Conservation (phyloP, 2,797 vertebrate species). For the Danionella dracula region DNA sequence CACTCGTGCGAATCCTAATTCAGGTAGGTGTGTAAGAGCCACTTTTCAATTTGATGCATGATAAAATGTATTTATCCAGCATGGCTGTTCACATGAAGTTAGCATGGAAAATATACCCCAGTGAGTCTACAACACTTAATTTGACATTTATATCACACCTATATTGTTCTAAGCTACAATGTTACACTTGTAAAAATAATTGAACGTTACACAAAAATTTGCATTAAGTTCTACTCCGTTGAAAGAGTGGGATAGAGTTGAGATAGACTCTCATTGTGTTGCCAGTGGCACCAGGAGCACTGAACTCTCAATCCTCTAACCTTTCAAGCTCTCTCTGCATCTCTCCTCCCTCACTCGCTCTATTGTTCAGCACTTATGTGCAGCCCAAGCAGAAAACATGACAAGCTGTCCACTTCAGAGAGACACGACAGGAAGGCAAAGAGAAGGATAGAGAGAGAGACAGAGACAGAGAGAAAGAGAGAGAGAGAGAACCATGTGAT, state of each 20-base stretch:
- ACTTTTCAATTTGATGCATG: no score
- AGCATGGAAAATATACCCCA: no score
- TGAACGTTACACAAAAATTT: no score
- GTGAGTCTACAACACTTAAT: no score
- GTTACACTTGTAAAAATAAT: no score
- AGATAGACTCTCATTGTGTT: neutral
- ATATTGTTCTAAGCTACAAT: no score
- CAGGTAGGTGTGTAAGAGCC: no score
- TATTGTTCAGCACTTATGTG: slow-evolving; percentile 46
- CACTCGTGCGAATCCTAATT: no score
- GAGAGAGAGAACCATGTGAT: neutral
- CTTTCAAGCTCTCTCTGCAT: slow-evolving; percentile 44
- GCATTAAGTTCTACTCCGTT: no score
- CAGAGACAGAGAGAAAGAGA: neutral
- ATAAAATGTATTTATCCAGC: no score
- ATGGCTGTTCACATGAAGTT: no score
- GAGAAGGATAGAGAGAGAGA: slow-evolving; percentile 14
- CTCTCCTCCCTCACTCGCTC: slow-evolving; percentile 37
- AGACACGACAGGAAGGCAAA: neutral
- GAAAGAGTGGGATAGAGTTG: neutral
- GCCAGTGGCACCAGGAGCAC: slow-evolving; percentile 46
- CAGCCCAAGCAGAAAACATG: slow-evolving; percentile 49
- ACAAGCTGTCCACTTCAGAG: slow-evolving; percentile 34
- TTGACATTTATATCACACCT: no score
- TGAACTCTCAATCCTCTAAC: slow-evolving; percentile 48